A percentile compares a stretch with the other conserved stretches of the same genome.
These are phyloP conservation scores for Drosophila nr. perissopoda DNA, from an alignment of 2,888 invertebrate species.

Conservation along the genomic window DNA sequence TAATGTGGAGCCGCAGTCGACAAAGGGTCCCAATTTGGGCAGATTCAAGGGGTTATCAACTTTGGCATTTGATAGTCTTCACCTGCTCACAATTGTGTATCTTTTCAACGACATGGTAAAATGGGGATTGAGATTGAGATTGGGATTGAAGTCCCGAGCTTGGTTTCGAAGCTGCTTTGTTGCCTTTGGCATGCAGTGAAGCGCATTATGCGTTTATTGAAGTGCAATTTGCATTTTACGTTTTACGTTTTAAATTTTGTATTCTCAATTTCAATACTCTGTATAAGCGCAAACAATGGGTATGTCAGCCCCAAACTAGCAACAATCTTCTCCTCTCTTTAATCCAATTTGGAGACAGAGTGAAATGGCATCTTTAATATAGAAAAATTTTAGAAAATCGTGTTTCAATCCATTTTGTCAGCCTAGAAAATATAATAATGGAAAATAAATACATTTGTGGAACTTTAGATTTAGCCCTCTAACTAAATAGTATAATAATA, in stretches of 20 bases:
- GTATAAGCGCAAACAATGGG: neutral
- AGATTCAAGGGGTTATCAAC: conserved; percentile 43
- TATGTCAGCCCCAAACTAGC: neutral
- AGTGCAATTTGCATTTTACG: conserved; percentile 61
- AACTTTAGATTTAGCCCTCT: too few relatives aligned
- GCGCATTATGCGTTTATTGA: conserved; percentile 70
- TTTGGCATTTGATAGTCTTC: conserved; percentile 45
- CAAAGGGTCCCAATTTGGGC: conserved; percentile 28
- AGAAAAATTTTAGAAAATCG: neutral
- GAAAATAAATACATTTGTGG: neutral
- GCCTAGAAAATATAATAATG: neutral
- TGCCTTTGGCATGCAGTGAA: conserved; percentile 68
- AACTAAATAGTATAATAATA: too few relatives aligned
- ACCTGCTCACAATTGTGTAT: conserved; percentile 35
- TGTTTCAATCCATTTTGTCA: neutral
- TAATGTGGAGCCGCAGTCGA: conserved; percentile 27
- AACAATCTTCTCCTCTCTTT: neutral
- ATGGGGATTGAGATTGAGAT: neutral
- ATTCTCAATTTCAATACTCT: conserved; percentile 37
- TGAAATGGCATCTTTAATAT: neutral
- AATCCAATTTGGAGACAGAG: neutral
- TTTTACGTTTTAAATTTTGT: conserved; percentile 41
- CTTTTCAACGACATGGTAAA: conserved; percentile 32
- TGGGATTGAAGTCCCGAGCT: conserved; percentile 1
- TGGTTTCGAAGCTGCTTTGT: conserved; percentile 35